Evolutionary conservation across 2,797 vertebrate species (phyloP).

Genomic region (Sebastes taczanowskii): DNA sequence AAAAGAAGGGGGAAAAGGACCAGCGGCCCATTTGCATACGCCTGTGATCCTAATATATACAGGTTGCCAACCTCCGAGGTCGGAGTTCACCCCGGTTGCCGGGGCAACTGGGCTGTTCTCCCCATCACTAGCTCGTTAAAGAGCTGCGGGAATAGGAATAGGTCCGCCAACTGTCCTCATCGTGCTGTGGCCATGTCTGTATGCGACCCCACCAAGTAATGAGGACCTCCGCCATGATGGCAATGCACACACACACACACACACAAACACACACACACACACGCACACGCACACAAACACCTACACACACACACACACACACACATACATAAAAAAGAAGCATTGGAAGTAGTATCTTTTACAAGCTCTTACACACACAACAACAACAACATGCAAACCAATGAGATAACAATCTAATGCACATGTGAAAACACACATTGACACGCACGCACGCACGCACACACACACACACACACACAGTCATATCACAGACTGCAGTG

Average conservation of each 20-base stretch:
- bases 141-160: constrained; percentile 76
- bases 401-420: not conserved
- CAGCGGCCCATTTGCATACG: constrained; percentile 83
- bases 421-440: not conserved
- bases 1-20: constrained; percentile 61
- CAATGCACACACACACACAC: constrained; percentile 7
- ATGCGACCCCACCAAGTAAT: constrained; percentile 77
- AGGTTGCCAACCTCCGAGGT: constrained; percentile 86
- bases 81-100: constrained; percentile 78
- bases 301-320: not conserved
- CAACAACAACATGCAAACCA: not conserved
- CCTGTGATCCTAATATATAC: constrained; percentile 80
- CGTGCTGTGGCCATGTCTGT: constrained; percentile 74
- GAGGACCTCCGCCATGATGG: constrained; percentile 69
- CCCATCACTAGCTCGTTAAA: constrained; percentile 83
- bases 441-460: too few relatives aligned
- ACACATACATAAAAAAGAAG: not conserved
- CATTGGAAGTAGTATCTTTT: constrained; percentile 9
- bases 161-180: constrained; percentile 81
- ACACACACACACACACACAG: not conserved
- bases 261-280: constrained; percentile 1
- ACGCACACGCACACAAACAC: not conserved
- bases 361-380: constrained; percentile 14
- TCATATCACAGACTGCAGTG: too few relatives aligned
- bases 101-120: constrained; percentile 77